Evolutionary conservation across 1,140 invertebrate genomes (phyloP).

Genomic region (Drosophila pachea): DNA sequence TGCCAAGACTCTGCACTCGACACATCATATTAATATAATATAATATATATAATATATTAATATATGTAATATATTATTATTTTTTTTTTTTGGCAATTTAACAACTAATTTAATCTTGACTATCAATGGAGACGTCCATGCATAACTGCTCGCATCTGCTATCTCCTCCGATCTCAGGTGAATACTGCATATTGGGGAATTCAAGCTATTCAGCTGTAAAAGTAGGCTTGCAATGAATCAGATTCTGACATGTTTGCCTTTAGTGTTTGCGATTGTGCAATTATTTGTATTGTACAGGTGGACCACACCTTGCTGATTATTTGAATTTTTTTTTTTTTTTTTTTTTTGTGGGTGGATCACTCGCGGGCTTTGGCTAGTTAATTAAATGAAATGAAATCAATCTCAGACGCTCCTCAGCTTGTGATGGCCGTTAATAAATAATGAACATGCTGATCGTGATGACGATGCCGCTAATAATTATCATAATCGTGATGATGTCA

Average conservation of each 20-base stretch:
- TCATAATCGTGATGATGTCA: constrained; percentile 29
- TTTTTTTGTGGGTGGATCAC: constrained; percentile 1
- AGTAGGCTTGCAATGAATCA: not conserved
- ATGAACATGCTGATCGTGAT: constrained; percentile 2
- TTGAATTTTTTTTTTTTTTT: too few relatives aligned
- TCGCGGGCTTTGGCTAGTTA: not conserved
- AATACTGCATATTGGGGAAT: not conserved
- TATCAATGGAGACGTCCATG: not conserved
- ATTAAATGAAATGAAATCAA: constrained; percentile 1
- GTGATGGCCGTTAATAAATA: constrained; percentile 7
- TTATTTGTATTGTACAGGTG: not conserved
- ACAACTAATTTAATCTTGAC: not conserved
- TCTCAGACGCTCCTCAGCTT: constrained; percentile 18
- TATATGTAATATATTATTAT: too few relatives aligned
- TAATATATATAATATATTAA: too few relatives aligned
- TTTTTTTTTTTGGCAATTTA: not conserved
- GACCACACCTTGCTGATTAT: constrained; percentile 14
- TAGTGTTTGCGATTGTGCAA: not conserved
- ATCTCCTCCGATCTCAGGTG: too few relatives aligned
- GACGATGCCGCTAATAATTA: not conserved
- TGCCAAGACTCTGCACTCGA: not conserved
- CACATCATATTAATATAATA: too few relatives aligned
- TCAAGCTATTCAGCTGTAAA: not conserved
- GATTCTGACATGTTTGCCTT: not conserved
- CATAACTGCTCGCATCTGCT: not conserved